phyloP scores from a whole-genome alignment of 2,113 vertebrate genomes.

The Cheilinus undulatus region DNA sequence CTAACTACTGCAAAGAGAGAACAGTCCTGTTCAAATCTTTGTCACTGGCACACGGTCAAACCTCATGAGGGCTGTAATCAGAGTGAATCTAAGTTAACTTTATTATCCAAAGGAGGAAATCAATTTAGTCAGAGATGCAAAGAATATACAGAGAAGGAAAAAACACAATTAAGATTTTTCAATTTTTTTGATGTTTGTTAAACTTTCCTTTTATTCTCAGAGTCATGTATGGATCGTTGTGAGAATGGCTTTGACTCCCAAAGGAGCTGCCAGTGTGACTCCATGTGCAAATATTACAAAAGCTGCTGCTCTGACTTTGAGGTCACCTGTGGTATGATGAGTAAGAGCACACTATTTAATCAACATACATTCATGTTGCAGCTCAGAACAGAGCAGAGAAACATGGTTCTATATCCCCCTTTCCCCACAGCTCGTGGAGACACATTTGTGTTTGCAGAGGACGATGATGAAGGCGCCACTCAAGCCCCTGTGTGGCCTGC shows the following conservation, averaged over 20 bases:
- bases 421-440: slow-evolving; percentile 88
- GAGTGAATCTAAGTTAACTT: slow-evolving; percentile 17
- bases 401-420: background rate
- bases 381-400: background rate
- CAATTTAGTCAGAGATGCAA: background rate
- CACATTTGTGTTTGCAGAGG: slow-evolving; percentile 89
- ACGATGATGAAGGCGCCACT: slow-evolving; percentile 82
- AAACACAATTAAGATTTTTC: no score
- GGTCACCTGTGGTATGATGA: slow-evolving; percentile 82
- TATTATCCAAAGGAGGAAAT: slow-evolving; percentile 8
- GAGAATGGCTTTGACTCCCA: slow-evolving; percentile 84
- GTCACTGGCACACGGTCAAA: background rate
- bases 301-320: slow-evolving; percentile 93
- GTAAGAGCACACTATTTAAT: slow-evolving; percentile 75
- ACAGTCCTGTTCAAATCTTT: background rate
- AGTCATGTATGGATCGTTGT: slow-evolving; percentile 90
- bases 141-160: background rate
- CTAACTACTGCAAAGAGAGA: background rate
- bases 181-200: no score
- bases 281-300: slow-evolving; percentile 91
- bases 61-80: slow-evolving; percentile 19
- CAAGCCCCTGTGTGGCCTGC: background rate
- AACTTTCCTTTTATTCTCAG: slow-evolving; percentile 81
- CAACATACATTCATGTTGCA: background rate
- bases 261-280: slow-evolving; percentile 93